These are phyloP conservation scores for Paratrypauchen microcephalus DNA, from an alignment of 2,797 vertebrate genomes.

Conservation along the genomic window DNA sequence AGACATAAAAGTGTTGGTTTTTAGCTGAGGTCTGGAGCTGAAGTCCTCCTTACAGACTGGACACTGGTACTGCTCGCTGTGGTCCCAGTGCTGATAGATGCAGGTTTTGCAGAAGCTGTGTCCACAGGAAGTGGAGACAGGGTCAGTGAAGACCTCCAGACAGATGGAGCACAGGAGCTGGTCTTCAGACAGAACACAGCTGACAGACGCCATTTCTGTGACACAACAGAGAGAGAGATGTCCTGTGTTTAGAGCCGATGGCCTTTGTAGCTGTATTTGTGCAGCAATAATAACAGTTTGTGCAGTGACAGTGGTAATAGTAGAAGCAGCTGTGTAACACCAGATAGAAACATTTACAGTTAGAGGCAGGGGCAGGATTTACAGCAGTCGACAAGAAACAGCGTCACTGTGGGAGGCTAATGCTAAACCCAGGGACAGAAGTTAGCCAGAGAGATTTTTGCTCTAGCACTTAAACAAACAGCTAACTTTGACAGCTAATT, in stretches of 20 bases:
- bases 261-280: background rate
- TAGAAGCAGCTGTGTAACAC: background rate
- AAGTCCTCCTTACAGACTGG: constrained; percentile 2
- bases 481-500: background rate
- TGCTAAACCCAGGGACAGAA: background rate
- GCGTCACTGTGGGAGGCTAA: background rate
- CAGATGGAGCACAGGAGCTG: constrained; percentile 67
- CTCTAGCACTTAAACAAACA: background rate
- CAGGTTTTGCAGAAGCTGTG: constrained; percentile 75
- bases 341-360: background rate
- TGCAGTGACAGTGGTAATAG: background rate
- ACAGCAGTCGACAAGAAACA: background rate
- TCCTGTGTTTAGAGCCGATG: too few relatives aligned
- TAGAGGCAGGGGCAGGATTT: background rate
- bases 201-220: constrained; percentile 8
- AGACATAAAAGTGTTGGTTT: background rate
- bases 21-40: constrained; percentile 5
- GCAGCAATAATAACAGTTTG: background rate
- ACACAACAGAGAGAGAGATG: background rate
- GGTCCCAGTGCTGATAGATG: constrained; percentile 53
- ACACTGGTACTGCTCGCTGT: constrained; percentile 4
- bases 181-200: constrained; percentile 51
- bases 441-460: background rate
- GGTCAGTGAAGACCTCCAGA: constrained; percentile 40
- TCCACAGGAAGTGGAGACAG: constrained; percentile 62